Evolutionary conservation across 2,888 invertebrate species (phyloP).

Genomic region (Lycia hirtaria): DNA sequence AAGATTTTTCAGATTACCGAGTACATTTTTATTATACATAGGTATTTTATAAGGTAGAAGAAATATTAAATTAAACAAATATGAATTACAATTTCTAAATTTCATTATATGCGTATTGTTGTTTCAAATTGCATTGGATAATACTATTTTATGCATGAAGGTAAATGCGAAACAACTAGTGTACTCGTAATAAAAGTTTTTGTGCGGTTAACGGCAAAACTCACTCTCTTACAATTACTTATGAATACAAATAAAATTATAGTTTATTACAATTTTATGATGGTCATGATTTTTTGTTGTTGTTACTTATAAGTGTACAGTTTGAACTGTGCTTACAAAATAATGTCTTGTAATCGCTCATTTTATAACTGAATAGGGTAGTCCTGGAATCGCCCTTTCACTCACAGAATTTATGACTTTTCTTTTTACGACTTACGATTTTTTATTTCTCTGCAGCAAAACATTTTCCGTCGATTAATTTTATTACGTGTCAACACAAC

Average conservation of each 20-base stretch:
- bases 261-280: neutral
- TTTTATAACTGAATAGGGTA: conserved; percentile 11
- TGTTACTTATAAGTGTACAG: neutral
- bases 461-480: conserved; percentile 18
- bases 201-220: conserved; percentile 8
- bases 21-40: no score
- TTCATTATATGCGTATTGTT: no score
- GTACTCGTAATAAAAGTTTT: conserved; percentile 10
- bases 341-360: neutral
- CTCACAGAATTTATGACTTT: conserved; percentile 14
- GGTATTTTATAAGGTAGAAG: no score
- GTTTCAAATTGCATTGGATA: no score
- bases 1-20: no score
- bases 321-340: neutral
- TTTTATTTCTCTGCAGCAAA: conserved; percentile 10
- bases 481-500: conserved; percentile 25
- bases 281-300: conserved; percentile 14
- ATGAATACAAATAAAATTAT: neutral
- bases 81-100: no score
- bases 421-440: conserved; percentile 19
- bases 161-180: neutral
- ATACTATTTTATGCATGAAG: neutral
- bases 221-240: neutral
- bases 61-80: no score
- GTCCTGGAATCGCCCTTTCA: conserved; percentile 31